Percentiles rank a stretch among this genome's conserved stretches.
Evolutionary conservation across 2,888 invertebrate genomes (phyloP).

Genomic region (Ennomos fuscantarius): DNA sequence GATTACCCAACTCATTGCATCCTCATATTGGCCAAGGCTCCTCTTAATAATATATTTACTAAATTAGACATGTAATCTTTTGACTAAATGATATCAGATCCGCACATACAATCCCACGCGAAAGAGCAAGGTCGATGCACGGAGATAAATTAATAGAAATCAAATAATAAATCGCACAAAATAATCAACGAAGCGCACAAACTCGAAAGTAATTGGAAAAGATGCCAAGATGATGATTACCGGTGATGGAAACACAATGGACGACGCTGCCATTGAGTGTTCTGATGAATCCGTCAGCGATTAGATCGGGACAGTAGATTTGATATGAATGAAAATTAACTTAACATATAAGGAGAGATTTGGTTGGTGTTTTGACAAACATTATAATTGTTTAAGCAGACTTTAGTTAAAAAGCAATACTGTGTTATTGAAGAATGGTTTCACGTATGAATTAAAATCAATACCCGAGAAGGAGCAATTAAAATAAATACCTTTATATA

Average conservation of each 20-base stretch:
- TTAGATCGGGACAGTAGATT: constrained; percentile 42
- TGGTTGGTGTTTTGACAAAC: constrained; percentile 8
- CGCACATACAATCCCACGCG: constrained; percentile 42
- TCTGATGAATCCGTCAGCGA: constrained; percentile 48
- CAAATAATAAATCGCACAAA: constrained; percentile 44
- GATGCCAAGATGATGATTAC: constrained; percentile 47
- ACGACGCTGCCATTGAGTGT: constrained; percentile 41
- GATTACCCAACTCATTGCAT: constrained; percentile 21
- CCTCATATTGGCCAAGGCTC: constrained; percentile 21
- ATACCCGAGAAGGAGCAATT: no score
- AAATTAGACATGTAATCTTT: constrained; percentile 24
- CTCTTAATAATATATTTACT: constrained; percentile 18
- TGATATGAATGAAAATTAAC: constrained; percentile 40
- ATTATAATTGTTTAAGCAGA: background rate
- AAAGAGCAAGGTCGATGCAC: constrained; percentile 56
- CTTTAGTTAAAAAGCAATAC: no score
- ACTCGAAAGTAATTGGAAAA: constrained; percentile 51
- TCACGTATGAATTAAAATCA: no score
- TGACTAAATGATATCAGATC: constrained; percentile 28
- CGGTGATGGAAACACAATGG: constrained; percentile 49
- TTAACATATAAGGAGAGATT: constrained; percentile 30
- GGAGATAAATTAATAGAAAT: constrained; percentile 45
- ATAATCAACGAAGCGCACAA: constrained; percentile 37
- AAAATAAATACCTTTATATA: no score
- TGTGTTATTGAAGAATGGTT: no score